Conservation (phyloP, 2,797 vertebrate species). For the Rhinichthys osculus region DNA sequence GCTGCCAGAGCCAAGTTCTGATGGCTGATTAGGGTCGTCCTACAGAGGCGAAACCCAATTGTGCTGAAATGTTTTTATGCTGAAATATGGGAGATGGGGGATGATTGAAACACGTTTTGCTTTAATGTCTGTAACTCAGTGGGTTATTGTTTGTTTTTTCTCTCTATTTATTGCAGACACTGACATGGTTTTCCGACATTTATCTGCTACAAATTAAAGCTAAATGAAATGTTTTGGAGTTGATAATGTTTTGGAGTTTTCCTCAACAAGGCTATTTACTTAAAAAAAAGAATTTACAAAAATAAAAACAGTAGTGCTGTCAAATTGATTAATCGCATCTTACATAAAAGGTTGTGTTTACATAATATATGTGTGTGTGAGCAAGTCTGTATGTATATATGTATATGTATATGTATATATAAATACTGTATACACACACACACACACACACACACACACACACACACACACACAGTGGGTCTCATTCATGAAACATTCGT, state of each 20-base stretch:
- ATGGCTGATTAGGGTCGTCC: constrained; percentile 26
- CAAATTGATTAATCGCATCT: too few relatives aligned
- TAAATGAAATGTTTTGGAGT: not conserved
- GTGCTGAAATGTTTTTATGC: not conserved
- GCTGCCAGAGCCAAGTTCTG: constrained; percentile 13
- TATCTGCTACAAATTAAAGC: not conserved
- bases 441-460: too few relatives aligned
- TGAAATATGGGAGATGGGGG: not conserved
- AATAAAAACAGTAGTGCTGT: too few relatives aligned
- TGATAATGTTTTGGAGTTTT: not conserved
- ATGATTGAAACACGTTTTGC: not conserved
- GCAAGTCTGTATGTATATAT: rapidly evolving
- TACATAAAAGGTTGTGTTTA: too few relatives aligned
- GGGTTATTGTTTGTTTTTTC: not conserved
- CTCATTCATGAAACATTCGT: too few relatives aligned
- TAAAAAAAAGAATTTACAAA: too few relatives aligned
- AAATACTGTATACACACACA: too few relatives aligned
- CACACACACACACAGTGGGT: too few relatives aligned
- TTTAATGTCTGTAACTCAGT: not conserved
- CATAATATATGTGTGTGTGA: too few relatives aligned
- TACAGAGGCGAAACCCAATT: constrained; percentile 13
- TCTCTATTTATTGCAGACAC: not conserved
- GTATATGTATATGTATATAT: too few relatives aligned
- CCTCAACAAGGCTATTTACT: not conserved
- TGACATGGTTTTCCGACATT: not conserved